Conservation (phyloP, 2,888 invertebrate species). For the Philonicus albiceps region DNA sequence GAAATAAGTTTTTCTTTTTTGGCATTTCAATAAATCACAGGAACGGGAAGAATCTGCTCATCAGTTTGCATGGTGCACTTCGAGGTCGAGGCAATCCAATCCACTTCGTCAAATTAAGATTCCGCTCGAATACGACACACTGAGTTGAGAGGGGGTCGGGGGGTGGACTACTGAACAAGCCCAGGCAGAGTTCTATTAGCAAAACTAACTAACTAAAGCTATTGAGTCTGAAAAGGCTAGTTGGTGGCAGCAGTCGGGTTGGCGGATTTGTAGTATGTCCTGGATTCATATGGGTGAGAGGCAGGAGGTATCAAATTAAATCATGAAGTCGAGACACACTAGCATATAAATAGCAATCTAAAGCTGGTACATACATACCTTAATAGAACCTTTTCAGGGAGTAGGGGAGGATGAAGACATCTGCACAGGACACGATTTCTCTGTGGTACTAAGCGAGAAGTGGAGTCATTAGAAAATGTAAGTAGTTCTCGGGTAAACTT, state of each 20-base stretch:
- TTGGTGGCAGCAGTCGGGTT: background rate
- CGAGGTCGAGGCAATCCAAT: conserved; percentile 9
- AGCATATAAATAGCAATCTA: conserved; percentile 21
- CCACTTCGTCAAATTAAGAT: conserved; percentile 39
- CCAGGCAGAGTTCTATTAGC: background rate
- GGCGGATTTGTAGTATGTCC: background rate
- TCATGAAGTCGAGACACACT: conserved; percentile 22
- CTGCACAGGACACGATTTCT: background rate
- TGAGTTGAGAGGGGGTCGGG: background rate
- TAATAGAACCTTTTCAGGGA: background rate
- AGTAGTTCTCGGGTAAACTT: background rate
- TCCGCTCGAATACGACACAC: conserved; percentile 17
- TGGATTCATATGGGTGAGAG: background rate
- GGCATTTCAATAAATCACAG: background rate
- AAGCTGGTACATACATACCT: background rate
- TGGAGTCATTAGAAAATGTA: conserved; percentile 35
- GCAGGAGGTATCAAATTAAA: conserved; percentile 28
- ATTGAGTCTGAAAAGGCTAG: background rate
- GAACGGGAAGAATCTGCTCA: background rate
- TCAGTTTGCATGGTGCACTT: background rate
- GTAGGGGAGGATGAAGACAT: background rate
- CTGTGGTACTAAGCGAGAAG: background rate
- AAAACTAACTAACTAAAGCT: conserved; percentile 34
- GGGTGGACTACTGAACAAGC: background rate
- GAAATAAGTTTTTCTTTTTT: background rate